Conservation (phyloP, 2,888 invertebrate species). For the Hesperia comma region DNA sequence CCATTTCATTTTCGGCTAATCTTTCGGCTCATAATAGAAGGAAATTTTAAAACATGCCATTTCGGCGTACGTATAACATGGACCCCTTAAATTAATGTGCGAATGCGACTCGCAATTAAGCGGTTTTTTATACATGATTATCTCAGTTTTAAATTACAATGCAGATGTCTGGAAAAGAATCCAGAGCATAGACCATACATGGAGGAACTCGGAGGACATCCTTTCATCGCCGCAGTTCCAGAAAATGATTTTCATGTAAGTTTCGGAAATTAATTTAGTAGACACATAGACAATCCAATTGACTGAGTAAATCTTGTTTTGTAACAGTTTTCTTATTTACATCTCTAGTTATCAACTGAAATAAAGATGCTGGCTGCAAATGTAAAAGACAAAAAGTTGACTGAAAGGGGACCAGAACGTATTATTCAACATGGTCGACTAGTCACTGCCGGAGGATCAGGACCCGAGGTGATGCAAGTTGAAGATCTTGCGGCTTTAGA, state of each 20-base stretch:
- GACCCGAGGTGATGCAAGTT: constrained; percentile 89
- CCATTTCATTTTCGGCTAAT: too few relatives aligned
- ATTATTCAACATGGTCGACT: constrained; percentile 77
- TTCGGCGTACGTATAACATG: too few relatives aligned
- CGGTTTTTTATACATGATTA: background rate
- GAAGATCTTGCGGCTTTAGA: constrained; percentile 93
- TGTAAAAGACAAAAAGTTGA: constrained; percentile 64
- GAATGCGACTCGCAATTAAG: too few relatives aligned
- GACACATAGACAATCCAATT: background rate
- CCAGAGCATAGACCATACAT: constrained; percentile 93
- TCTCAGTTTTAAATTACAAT: constrained; percentile 45
- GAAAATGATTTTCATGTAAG: constrained; percentile 91
- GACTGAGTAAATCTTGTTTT: background rate
- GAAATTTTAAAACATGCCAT: too few relatives aligned
- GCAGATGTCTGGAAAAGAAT: constrained; percentile 92
- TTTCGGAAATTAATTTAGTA: background rate
- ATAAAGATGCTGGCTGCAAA: constrained; percentile 85
- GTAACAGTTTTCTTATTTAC: constrained; percentile 35
- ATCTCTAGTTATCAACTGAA: constrained; percentile 87
- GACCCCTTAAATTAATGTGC: too few relatives aligned
- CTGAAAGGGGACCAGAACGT: constrained; percentile 72
- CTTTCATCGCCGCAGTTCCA: constrained; percentile 90
- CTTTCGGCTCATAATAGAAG: too few relatives aligned
- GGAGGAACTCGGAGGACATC: constrained; percentile 92
- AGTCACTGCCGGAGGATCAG: constrained; percentile 78